A percentile compares a stretch with the other conserved stretches of the same genome.
phyloP scores from a whole-genome alignment of 1,140 invertebrate genomes.

The Thalassaphorura encarpata region DNA sequence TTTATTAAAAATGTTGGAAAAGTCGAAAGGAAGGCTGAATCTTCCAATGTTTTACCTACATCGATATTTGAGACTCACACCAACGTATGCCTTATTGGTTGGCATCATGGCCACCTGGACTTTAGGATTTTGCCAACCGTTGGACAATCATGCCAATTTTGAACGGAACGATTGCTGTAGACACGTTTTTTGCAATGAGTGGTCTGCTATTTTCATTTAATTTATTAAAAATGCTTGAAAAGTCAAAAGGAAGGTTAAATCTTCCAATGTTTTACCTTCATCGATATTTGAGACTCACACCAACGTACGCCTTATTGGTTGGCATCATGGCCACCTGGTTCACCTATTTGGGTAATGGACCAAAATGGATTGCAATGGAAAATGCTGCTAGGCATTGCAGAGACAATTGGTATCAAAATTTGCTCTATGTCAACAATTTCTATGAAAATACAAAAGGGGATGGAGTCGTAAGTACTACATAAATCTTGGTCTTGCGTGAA shows the following conservation, averaged over 20 bases:
- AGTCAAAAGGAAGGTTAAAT: background rate
- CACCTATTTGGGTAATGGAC: constrained; percentile 54
- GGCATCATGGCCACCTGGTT: constrained; percentile 46
- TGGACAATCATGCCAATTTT: constrained; percentile 17
- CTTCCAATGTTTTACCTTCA: background rate
- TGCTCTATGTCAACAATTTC: constrained; percentile 12
- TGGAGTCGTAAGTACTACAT: background rate
- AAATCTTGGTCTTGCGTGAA: background rate
- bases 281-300: constrained; percentile 5
- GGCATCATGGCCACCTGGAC: too few relatives aligned
- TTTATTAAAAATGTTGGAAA: constrained; percentile 2
- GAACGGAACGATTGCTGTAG: constrained; percentile 40
- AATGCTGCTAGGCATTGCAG: constrained; percentile 51
- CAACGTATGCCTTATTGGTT: background rate
- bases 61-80: constrained; percentile 5
- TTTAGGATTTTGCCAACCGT: too few relatives aligned
- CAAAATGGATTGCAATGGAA: constrained; percentile 54
- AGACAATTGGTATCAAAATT: constrained; percentile 44
- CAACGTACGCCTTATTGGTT: background rate
- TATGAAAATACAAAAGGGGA: too few relatives aligned
- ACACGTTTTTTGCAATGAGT: constrained; percentile 48
- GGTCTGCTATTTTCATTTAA: constrained; percentile 37
- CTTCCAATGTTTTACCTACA: background rate
- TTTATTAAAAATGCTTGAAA: constrained; percentile 1
- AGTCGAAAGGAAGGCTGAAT: background rate